These are phyloP conservation scores for Catharus minimus DNA, from an alignment of 2,113 vertebrate genomes.

Conservation along the genomic window DNA sequence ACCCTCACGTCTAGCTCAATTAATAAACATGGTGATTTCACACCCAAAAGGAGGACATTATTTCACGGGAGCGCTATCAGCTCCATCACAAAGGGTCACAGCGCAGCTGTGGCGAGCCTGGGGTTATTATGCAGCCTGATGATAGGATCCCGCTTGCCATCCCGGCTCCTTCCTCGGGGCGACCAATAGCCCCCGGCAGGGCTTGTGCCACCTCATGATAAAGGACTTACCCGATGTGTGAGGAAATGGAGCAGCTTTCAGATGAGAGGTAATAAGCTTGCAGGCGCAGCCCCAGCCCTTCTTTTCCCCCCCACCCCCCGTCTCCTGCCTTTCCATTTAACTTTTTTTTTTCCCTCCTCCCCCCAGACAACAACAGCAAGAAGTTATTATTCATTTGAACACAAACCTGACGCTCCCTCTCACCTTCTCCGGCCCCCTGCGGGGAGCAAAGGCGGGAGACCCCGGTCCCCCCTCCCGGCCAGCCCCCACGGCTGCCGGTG, in stretches of 20 bases:
- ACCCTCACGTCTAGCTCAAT: slow-evolving; percentile 90
- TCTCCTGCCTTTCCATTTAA: slow-evolving; percentile 38
- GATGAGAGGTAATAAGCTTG: slow-evolving; percentile 85
- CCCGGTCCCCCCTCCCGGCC: not conserved
- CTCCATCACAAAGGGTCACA: slow-evolving; percentile 94
- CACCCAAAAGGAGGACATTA: slow-evolving; percentile 88
- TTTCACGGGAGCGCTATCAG: slow-evolving; percentile 88
- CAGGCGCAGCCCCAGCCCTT: slow-evolving; percentile 71
- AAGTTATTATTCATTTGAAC: slow-evolving; percentile 52
- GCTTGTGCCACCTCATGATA: slow-evolving; percentile 94
- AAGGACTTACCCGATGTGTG: slow-evolving; percentile 92
- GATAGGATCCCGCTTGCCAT: slow-evolving; percentile 87
- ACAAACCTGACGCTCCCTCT: slow-evolving; percentile 32
- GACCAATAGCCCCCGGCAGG: slow-evolving; percentile 89
- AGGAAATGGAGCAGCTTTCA: slow-evolving; percentile 83
- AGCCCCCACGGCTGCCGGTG: not conserved
- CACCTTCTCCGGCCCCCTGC: slow-evolving; percentile 3
- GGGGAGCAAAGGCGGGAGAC: not conserved
- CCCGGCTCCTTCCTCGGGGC: slow-evolving; percentile 87
- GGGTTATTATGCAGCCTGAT: slow-evolving; percentile 94
- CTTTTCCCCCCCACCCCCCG: not conserved
- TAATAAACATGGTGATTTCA: slow-evolving; percentile 99
- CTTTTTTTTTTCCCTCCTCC: not conserved
- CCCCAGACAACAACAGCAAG: not conserved
- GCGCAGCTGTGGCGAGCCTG: slow-evolving; percentile 92